A percentile compares a stretch with the other conserved stretches of the same genome.
These are phyloP conservation scores for Apamea crenata DNA, from an alignment of 2,888 invertebrate genomes.

Conservation along the genomic window DNA sequence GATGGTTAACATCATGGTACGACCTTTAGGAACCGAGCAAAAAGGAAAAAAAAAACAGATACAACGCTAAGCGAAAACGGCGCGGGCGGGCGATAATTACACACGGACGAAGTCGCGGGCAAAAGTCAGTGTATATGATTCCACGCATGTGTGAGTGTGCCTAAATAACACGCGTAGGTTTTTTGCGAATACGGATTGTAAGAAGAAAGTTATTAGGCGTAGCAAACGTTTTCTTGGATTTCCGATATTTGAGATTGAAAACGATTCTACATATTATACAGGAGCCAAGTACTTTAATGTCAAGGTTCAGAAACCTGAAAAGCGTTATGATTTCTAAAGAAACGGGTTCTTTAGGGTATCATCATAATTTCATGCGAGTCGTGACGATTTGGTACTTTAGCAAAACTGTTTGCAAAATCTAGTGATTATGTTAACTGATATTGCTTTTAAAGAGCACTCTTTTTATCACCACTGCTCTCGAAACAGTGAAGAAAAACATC, in stretches of 20 bases:
- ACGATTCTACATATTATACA: background rate
- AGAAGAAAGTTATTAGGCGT: constrained; percentile 17
- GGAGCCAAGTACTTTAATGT: background rate
- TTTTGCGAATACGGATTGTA: constrained; percentile 3
- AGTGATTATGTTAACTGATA: background rate
- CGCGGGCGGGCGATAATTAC: no score
- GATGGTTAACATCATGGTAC: background rate
- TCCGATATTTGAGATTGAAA: constrained; percentile 15
- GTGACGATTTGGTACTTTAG: background rate
- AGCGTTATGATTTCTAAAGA: background rate
- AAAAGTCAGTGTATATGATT: background rate
- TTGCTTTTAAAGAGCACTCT: no score
- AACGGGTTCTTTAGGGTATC: background rate
- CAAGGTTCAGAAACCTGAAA: background rate
- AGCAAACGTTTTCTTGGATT: background rate
- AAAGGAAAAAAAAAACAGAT: background rate
- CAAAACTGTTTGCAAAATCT: background rate
- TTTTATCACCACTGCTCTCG: background rate
- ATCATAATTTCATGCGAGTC: background rate
- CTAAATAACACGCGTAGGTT: background rate
- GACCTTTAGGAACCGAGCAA: no score
- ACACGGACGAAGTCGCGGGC: background rate
- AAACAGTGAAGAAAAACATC: background rate
- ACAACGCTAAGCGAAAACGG: background rate
- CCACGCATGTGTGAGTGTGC: background rate